Evolutionary conservation across 2,113 vertebrate genomes (phyloP).

Genomic region (Eleginops maclovinus): DNA sequence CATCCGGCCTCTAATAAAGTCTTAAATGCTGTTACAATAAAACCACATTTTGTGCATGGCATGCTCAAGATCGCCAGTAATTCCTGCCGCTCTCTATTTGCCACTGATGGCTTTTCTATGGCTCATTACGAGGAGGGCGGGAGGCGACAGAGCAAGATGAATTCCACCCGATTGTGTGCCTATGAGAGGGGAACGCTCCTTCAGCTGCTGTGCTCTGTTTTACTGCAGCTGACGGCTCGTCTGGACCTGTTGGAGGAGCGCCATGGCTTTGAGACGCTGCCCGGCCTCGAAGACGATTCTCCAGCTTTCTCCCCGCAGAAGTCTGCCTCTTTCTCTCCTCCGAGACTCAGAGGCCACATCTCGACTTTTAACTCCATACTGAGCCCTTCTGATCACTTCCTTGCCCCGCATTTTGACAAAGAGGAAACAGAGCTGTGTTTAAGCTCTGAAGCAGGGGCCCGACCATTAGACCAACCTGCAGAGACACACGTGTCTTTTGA

Average conservation of each 20-base stretch:
- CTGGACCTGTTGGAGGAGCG: conserved; percentile 78
- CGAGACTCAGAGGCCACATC: conserved; percentile 53
- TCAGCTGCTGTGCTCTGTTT: conserved; percentile 61
- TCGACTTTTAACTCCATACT: conserved; percentile 46
- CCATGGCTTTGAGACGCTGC: conserved; percentile 55
- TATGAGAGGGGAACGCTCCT: conserved; percentile 59
- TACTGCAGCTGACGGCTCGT: conserved; percentile 74
- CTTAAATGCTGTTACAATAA: conserved; percentile 48
- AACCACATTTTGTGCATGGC: conserved; percentile 48
- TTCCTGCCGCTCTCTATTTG: conserved; percentile 56
- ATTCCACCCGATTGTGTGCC: conserved; percentile 61
- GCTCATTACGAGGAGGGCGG: conserved; percentile 65
- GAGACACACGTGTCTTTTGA: conserved; percentile 61
- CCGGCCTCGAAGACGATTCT: conserved; percentile 54
- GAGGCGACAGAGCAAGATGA: conserved; percentile 49
- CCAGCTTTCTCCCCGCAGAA: conserved; percentile 64
- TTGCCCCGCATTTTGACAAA: conserved; percentile 29
- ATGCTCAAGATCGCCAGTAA: conserved; percentile 57
- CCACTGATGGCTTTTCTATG: conserved; percentile 66
- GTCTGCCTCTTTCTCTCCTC: conserved; percentile 47
- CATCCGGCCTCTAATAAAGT: conserved; percentile 58
- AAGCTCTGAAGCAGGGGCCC: conserved; percentile 35
- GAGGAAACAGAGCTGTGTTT: conserved; percentile 44
- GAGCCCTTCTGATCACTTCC: conserved; percentile 53
- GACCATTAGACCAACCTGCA: conserved; percentile 41